These are phyloP conservation scores for Geotrypetes seraphini DNA, from an alignment of 2,797 vertebrate genomes.

Conservation along the genomic window DNA sequence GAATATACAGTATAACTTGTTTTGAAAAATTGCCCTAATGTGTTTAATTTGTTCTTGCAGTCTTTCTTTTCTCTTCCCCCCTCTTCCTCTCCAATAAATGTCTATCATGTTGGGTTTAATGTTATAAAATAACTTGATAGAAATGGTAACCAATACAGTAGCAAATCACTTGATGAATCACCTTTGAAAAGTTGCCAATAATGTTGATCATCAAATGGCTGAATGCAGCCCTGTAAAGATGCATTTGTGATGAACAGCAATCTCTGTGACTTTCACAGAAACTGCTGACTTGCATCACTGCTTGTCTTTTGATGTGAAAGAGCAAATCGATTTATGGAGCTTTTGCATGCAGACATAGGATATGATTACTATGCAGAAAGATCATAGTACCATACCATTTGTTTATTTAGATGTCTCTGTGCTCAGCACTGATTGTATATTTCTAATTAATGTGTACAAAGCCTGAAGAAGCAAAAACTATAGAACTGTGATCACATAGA, in stretches of 20 bases:
- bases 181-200: conserved; percentile 96
- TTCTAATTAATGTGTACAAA: conserved; percentile 70
- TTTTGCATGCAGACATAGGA: conserved; percentile 77
- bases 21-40: too few species aligned
- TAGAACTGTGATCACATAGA: conserved; percentile 34
- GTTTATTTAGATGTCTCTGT: conserved; percentile 72
- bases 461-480: conserved; percentile 52
- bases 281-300: conserved; percentile 98
- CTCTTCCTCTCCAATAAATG: too few species aligned
- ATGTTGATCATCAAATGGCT: conserved; percentile 91
- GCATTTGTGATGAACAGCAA: conserved; percentile 85
- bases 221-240: conserved; percentile 78
- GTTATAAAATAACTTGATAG: conserved; percentile 59
- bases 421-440: conserved; percentile 59
- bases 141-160: conserved; percentile 63
- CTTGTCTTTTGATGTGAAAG: conserved; percentile 99
- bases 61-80: too few species aligned
- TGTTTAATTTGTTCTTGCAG: too few species aligned
- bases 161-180: conserved; percentile 85
- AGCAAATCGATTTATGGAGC: conserved; percentile 97
- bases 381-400: conserved; percentile 66
- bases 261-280: conserved; percentile 99
- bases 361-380: conserved; percentile 93
- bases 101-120: conserved; percentile 60
- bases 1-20: too few species aligned